Base-by-base conservation (phyloP, 2,113 vertebrate species). In the Dipodomys stephensi region DNA sequence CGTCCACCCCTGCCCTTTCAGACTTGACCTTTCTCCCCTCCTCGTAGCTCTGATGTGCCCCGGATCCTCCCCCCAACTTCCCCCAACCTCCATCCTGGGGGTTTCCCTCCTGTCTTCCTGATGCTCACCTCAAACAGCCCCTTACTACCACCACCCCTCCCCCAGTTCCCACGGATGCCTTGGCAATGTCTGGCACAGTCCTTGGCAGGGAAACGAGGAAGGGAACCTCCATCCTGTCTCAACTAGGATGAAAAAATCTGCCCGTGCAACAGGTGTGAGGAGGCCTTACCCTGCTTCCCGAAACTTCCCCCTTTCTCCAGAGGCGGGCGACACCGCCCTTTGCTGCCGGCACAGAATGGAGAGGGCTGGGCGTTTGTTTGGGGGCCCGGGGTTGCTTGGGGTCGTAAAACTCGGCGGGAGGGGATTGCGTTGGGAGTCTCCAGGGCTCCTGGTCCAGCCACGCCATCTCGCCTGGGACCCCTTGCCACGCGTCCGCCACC, bases 221-320 rank as follows among this genome's bases (percentile, higher is more conserved):
- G 83, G 91, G 94, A 92, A 82, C 72, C 89, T 81, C 86, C 49
- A 76, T 83, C 60, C 74, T 27, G 67, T 76, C 83, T 46, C 23
- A 67, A 73, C 62, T 77, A 49, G 87, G 72, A 72, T 35, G 83
- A 87, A 57, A 57, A 57, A 87, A 91, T 68, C 83, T 89, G 68
- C 60, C 30, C 9, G 79, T 20, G 79, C 94, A 96, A 95, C 96
- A 96, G 94, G 96, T 96, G 95, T 72, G 68, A 39, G 86, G 67
- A 30, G 64, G 77, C 77, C 81, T 39, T 35, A 83, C 7, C 57
- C 81, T 39, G 64, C 53, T n/a, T 46, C 3, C 53, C 11, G 10
- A 85, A 68, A 44, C 83, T 27, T 18, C 25, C 49, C n/a, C 78
- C 65, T 7, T 19, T 28, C 87, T 57, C 71, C 7, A 7, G 25